Evolutionary conservation across 1,140 invertebrate genomes (phyloP).

Genomic region (Fopius arisanus): DNA sequence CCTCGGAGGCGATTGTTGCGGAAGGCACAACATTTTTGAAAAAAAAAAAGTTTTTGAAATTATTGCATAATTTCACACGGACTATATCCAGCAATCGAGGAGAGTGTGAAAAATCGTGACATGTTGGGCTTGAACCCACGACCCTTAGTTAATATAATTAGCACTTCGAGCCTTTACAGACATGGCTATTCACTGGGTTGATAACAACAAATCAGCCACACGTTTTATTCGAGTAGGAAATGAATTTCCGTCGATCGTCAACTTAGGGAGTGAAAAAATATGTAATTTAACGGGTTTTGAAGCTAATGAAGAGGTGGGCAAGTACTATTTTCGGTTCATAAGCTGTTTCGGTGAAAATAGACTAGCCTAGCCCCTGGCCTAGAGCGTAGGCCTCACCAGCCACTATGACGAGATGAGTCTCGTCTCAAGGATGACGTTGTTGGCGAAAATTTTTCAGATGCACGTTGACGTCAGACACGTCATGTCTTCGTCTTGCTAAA

Average conservation of each 20-base stretch:
- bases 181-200: no score
- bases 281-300: neutral
- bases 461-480: neutral
- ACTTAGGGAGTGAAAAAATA: neutral
- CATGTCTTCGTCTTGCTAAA: neutral
- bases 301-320: slow-evolving; percentile 4
- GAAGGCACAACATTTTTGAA: no score
- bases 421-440: slow-evolving; percentile 43
- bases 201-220: no score
- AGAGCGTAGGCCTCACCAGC: slow-evolving; percentile 55
- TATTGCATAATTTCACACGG: no score
- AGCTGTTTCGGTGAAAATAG: slow-evolving; percentile 53
- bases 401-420: slow-evolving; percentile 38
- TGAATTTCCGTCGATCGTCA: no score
- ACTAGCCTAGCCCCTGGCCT: slow-evolving; percentile 59
- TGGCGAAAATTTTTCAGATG: neutral
- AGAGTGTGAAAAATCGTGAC: no score
- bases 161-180: no score
- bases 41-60: no score
- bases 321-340: slow-evolving; percentile 53
- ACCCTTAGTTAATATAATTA: no score
- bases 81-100: no score
- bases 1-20: slow-evolving; percentile 35
- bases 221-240: no score
- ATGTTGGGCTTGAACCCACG: no score